These are phyloP conservation scores for Adelges cooleyi DNA, from an alignment of 1,140 invertebrate genomes.

Conservation along the genomic window DNA sequence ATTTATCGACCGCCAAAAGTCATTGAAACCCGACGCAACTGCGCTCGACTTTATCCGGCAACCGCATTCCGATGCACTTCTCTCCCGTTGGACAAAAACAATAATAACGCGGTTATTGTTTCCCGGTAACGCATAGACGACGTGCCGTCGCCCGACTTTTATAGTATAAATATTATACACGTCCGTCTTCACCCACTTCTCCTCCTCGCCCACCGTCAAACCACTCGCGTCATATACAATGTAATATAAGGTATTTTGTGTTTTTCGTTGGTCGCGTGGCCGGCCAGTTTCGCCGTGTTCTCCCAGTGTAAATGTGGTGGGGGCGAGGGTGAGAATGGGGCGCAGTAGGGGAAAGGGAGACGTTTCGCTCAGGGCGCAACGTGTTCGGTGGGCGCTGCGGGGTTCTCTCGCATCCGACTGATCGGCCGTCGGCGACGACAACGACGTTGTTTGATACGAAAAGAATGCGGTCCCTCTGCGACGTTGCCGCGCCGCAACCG, in stretches of 20 bases:
- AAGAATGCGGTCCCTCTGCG: slow-evolving; percentile 26
- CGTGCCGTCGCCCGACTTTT: no score
- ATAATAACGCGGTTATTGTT: no score
- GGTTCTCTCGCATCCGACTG: slow-evolving; percentile 19
- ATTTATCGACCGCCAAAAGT: background rate
- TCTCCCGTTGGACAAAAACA: no score
- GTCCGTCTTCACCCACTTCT: no score
- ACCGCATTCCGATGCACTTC: no score
- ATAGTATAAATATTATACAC: no score
- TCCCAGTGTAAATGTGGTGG: slow-evolving; percentile 38
- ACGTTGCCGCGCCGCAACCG: slow-evolving; percentile 9
- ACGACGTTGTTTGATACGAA: slow-evolving; percentile 25
- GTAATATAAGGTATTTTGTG: no score
- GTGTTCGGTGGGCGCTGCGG: slow-evolving; percentile 30
- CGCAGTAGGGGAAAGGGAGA: background rate
- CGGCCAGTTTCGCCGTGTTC: slow-evolving; percentile 37
- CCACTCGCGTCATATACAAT: no score
- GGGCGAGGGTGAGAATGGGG: slow-evolving; percentile 17
- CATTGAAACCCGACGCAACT: background rate
- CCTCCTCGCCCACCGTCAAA: no score
- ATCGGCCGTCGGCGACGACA: background rate
- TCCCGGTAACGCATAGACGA: no score
- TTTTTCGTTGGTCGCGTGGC: slow-evolving; percentile 4
- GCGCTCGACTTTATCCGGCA: background rate
- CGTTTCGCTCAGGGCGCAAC: slow-evolving; percentile 13